Base-by-base conservation (phyloP, 92 coral and sea anemone species). In the Umimayanthus chanpuru region DNA sequence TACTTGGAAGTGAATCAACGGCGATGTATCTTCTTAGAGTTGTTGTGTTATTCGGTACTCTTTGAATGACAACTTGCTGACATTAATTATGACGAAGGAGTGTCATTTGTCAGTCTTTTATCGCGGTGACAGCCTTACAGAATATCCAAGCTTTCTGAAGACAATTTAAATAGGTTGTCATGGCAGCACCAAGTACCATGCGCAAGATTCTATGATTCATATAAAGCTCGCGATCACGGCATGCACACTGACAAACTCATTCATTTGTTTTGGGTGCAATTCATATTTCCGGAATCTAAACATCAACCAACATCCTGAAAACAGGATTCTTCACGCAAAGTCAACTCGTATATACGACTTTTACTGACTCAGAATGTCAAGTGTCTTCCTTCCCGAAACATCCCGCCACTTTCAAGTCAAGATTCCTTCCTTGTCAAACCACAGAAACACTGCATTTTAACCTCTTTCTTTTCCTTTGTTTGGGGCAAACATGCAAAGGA, bases 241-340 rank as follows among this genome's bases (percentile, higher is more conserved):
- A 80, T 26, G 4, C 50, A 6, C 44, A 53, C 36, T 41, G 68
- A 20, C 77, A 70, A 26, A 67, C 78, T 5, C 21, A 70, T 83
- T 44, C 87, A 83, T 83, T 83, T 83, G 87, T 83, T 83, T 70
- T 83, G 87, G 65, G 47, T 83, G 87, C 87, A 83, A 68, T 83
- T 70, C 87, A 70, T 83, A 70, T 83, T 83, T 83, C 87, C 87
- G 87, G 87, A 83, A 18, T 44, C 12, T 44, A 16, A 67, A 40
- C 50, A 43, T 15, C 68, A 67, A 82, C 78, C 78, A 73, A 73
- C 78, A 73, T 38, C 78, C 78, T 25, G 26, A 39, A 40, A 38
- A 47, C 87, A 36, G 30, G 36, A 41, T 43, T 83, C 39, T 70
- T 70, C 40, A 83, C 66, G 50, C 53, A 39, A 81, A 68, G 23